Percentiles rank a stretch among this genome's conserved stretches.
phyloP scores from a whole-genome alignment of 2,113 vertebrate species.

The Mungos mungo region DNA sequence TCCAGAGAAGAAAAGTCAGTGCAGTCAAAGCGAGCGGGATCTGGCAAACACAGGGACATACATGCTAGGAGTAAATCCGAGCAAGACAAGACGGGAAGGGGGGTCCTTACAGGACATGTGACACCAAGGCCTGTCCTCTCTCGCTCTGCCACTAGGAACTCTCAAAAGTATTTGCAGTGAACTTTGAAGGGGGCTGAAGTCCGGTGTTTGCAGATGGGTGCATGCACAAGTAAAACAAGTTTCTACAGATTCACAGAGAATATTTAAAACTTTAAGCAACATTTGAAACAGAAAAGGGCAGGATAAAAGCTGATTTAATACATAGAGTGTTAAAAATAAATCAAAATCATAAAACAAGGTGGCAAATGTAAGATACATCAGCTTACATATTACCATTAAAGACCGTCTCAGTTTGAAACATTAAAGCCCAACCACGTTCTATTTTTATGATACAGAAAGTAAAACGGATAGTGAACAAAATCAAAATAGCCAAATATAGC shows the following conservation, averaged over 20 bases:
- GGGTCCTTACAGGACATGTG: not conserved
- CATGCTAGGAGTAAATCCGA: not conserved
- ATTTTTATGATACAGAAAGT: not conserved
- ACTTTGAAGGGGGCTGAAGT: not conserved
- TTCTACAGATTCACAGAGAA: not conserved
- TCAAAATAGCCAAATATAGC: not conserved
- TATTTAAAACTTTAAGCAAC: not conserved
- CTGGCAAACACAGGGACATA: not conserved
- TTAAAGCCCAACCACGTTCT: not conserved
- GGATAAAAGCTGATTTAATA: not conserved
- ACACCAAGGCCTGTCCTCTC: not conserved
- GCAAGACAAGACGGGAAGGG: not conserved
- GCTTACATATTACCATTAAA: not conserved
- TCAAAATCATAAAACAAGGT: not conserved
- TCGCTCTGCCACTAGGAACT: not conserved
- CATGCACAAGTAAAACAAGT: not conserved
- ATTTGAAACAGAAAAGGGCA: not conserved
- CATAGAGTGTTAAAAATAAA: not conserved
- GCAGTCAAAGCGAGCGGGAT: not conserved
- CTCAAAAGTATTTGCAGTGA: not conserved
- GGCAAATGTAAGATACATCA: not conserved
- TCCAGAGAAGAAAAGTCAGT: not conserved
- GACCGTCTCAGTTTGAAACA: not conserved
- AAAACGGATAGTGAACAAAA: not conserved
- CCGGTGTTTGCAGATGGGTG: not conserved